Evolutionary conservation across 2,797 vertebrate genomes (phyloP), one percentile per base, ranked within the genome.

Genomic region (Lepus townsendii): DNA sequence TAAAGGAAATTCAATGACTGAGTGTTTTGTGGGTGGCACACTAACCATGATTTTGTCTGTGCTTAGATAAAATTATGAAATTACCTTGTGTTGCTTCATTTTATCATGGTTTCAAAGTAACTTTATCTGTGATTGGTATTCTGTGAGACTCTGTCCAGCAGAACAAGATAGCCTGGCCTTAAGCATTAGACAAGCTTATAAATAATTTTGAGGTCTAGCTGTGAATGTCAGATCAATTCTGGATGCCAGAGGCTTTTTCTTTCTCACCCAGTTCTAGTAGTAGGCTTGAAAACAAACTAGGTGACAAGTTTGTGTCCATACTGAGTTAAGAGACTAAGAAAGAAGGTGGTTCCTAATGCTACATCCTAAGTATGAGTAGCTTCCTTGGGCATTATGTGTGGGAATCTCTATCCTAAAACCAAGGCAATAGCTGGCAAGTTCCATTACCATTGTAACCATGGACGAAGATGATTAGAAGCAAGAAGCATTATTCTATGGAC

Each of bases 11-110:
- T 75, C 22, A 88, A 69, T 66, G 12, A 86, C 52, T 90, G 35
- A 11, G 5, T 63, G 32, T 62, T 89, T 94, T 32, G 8, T 84
- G 32, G 12, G 30, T 87, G 72, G 66, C 9, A 85, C 26, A 73
- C 17, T 84, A 19, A 78, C 27, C 22, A 88, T 90, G 52, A 82
- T 85, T 95, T 88, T 92, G 17, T 88, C 19, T 54, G 32, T 77
- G 22, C 35, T 92, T 90, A 85, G 24, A 47, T 2, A 27, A 77
- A 90, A 88, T 80, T 82, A 82, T 69, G 52, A 84, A 93, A 69
- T 76, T 14, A 7, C 20, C 62, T 85, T 84, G 12, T 38, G 82
- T 90, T 54, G 54, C 69, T 83, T 79, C 69, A 82, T 72, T 54
- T 72, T 62, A 91, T 93, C 60, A 66, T 30, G 12, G n/a, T 95